Conservation (phyloP, 2,797 vertebrate species). For the Orestias chungarensis region DNA sequence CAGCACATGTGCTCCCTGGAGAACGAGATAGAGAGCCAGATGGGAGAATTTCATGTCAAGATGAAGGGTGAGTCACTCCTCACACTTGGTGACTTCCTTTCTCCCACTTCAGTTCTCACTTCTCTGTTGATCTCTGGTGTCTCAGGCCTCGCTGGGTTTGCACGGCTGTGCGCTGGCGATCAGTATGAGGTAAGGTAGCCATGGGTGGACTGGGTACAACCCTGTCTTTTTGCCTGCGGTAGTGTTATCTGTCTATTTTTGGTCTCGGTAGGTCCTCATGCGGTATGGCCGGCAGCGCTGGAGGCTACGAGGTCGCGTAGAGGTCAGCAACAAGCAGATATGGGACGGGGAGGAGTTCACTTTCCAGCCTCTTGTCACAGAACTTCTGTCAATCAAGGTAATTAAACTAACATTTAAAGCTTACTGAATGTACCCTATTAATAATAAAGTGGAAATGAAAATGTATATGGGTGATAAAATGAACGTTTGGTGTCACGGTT, state of each 20-base stretch:
- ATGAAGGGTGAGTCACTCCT: slow-evolving; percentile 91
- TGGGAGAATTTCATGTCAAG: slow-evolving; percentile 97
- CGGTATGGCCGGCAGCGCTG: slow-evolving; percentile 96
- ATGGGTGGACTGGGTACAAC: not conserved
- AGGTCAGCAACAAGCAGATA: slow-evolving; percentile 94
- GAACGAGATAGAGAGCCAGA: slow-evolving; percentile 93
- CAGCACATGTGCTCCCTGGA: slow-evolving; percentile 98
- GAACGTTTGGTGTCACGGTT: not conserved
- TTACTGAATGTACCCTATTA: not conserved
- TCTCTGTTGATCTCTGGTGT: slow-evolving; percentile 21
- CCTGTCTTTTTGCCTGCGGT: not conserved
- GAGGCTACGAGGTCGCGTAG: slow-evolving; percentile 94
- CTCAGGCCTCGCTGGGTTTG: slow-evolving; percentile 94
- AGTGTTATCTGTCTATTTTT: slow-evolving; percentile 8
- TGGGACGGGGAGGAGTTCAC: slow-evolving; percentile 98
- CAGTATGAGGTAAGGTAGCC: slow-evolving; percentile 91
- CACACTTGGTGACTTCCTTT: slow-evolving; percentile 32
- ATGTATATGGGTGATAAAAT: not conserved
- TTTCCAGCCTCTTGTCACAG: slow-evolving; percentile 93
- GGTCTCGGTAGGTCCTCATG: slow-evolving; percentile 90
- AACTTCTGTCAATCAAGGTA: slow-evolving; percentile 98
- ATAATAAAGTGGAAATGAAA: not conserved
- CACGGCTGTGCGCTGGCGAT: slow-evolving; percentile 95
- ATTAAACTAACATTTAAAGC: slow-evolving; percentile 16
- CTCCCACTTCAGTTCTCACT: slow-evolving; percentile 40